These are phyloP conservation scores for Apostichopus californicus DNA, from an alignment of 35 echinoderm and acorn worm species.

Conservation along the genomic window DNA sequence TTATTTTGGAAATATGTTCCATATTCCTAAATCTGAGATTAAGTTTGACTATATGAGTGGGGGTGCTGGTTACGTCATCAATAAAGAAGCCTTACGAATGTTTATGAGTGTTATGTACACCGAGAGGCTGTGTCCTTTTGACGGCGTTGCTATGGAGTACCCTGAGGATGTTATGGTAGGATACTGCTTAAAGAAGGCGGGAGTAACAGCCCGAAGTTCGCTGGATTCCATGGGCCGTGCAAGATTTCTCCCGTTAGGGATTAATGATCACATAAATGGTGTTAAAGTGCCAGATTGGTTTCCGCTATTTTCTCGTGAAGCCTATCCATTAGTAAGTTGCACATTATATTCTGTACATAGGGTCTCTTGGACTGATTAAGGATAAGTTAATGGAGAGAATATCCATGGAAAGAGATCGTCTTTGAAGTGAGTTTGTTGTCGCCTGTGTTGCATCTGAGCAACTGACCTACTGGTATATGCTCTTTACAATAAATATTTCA, in stretches of 20 bases:
- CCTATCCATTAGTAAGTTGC: neutral
- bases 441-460: too few relatives aligned
- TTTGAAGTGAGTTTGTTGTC: too few relatives aligned
- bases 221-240: neutral
- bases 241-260: neutral
- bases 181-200: conserved; percentile 45
- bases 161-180: conserved; percentile 63
- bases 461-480: too few relatives aligned
- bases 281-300: neutral
- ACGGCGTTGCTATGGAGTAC: neutral
- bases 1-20: conserved; percentile 64
- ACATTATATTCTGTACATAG: neutral
- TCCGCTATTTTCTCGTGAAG: neutral
- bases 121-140: neutral
- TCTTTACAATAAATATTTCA: too few relatives aligned
- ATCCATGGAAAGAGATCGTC: too few relatives aligned
- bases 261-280: neutral
- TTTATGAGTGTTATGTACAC: conserved; percentile 18
- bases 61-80: conserved; percentile 54
- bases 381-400: too few relatives aligned
- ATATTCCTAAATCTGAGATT: neutral
- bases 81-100: conserved; percentile 50
- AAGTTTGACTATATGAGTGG: conserved; percentile 50
- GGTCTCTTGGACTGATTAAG: neutral
- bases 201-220: neutral